A percentile compares a stretch with the other conserved stretches of the same genome.
These are phyloP conservation scores for Palloptera scutellata DNA, from an alignment of 2,888 invertebrate genomes.

Conservation along the genomic window DNA sequence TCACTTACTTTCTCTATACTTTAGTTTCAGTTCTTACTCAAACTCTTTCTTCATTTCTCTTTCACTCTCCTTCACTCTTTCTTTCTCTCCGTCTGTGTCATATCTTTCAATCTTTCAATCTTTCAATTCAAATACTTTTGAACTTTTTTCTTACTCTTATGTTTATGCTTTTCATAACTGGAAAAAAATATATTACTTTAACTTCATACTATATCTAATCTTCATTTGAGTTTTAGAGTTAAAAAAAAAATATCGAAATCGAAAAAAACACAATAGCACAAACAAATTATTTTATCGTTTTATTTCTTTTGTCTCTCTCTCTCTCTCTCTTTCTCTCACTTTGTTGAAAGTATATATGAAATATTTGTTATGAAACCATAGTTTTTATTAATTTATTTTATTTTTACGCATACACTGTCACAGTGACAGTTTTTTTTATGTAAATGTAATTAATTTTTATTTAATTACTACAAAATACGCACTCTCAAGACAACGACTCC, in stretches of 20 bases:
- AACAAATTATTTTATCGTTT: not conserved
- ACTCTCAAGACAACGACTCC: conserved; percentile 11
- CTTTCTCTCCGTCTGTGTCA: conserved; percentile 37
- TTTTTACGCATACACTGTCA: conserved; percentile 4
- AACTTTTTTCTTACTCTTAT: not conserved
- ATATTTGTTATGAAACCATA: not conserved
- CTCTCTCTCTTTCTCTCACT: not conserved
- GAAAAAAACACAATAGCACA: not conserved
- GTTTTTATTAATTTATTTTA: conserved; percentile 20
- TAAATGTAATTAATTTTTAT: not conserved
- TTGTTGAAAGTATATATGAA: not conserved
- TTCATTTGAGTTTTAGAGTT: no score
- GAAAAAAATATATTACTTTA: not conserved
- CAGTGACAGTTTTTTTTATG: not conserved
- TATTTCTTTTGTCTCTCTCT: conserved; percentile 9
- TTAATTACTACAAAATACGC: conserved; percentile 7
- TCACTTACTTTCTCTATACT: not conserved
- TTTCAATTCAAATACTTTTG: conserved; percentile 35
- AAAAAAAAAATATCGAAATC: no score
- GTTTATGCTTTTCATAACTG: not conserved
- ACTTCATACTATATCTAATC: not conserved
- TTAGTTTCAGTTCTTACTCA: not conserved
- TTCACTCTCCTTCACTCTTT: conserved; percentile 9
- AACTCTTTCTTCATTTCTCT: conserved; percentile 12
- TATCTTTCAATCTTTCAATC: conserved; percentile 16